Percentiles rank a stretch among this genome's conserved stretches.
These are phyloP conservation scores for Dioctria linearis DNA, from an alignment of 2,888 invertebrate species.

Conservation along the genomic window DNA sequence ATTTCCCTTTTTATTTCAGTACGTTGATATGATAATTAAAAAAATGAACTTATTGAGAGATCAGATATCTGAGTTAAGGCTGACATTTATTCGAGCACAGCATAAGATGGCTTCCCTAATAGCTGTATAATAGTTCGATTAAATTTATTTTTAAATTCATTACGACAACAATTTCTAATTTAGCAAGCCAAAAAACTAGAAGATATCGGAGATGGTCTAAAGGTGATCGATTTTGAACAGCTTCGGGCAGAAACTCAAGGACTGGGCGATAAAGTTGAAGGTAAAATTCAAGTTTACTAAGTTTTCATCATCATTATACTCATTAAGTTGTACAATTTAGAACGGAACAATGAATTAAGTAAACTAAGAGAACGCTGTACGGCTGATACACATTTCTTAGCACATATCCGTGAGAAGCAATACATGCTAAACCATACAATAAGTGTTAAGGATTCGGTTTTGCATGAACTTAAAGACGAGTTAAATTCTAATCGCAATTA, in stretches of 20 bases:
- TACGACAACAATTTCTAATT: not conserved
- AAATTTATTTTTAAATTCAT: not conserved
- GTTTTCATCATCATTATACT: not conserved
- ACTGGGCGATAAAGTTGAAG: conserved; percentile 67
- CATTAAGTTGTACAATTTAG: conserved; percentile 57
- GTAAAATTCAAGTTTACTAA: conserved; percentile 57
- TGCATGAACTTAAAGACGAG: conserved; percentile 40
- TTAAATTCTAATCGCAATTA: conserved; percentile 57
- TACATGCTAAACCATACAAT: conserved; percentile 60
- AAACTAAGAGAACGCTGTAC: conserved; percentile 62
- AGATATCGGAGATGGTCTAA: conserved; percentile 64
- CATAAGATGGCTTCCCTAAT: conserved; percentile 58
- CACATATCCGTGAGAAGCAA: conserved; percentile 66
- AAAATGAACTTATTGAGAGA: conserved; percentile 61
- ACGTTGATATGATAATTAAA: conserved; percentile 58
- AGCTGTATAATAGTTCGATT: not conserved
- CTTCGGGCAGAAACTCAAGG: conserved; percentile 65
- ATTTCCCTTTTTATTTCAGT: conserved; percentile 54
- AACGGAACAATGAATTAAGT: conserved; percentile 64
- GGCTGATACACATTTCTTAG: conserved; percentile 63
- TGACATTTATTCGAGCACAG: conserved; percentile 63
- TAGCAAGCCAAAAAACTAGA: conserved; percentile 64
- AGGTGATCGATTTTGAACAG: conserved; percentile 64
- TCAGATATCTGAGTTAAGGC: conserved; percentile 64
- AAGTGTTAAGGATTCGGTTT: conserved; percentile 35